Evolutionary conservation across 2,113 vertebrate genomes (phyloP).

Genomic region (Ictalurus furcatus): DNA sequence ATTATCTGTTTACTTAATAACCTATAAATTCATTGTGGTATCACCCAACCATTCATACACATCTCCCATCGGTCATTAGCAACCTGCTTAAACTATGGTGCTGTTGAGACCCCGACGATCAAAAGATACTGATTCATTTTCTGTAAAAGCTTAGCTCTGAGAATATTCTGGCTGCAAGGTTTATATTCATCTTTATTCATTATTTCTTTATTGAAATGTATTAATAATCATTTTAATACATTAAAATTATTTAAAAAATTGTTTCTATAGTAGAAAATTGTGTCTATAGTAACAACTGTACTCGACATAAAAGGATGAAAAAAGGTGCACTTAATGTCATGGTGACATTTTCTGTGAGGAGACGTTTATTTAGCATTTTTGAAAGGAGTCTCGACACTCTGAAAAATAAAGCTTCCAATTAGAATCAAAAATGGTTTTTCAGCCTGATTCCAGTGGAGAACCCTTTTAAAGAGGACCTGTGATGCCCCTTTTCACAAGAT

Average conservation of each 20-base stretch:
- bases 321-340: background rate
- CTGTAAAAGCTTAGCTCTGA: background rate
- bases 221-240: too few relatives aligned
- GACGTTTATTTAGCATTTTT: background rate
- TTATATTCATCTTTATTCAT: too few relatives aligned
- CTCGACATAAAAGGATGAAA: background rate
- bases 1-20: background rate
- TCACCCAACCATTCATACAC: too few relatives aligned
- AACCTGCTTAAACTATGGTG: background rate
- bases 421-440: too few relatives aligned
- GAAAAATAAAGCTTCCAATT: too few relatives aligned
- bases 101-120: background rate
- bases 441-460: too few relatives aligned
- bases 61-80: background rate
- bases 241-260: too few relatives aligned
- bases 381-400: too few relatives aligned
- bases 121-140: background rate
- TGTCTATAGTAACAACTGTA: background rate
- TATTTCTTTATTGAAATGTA: too few relatives aligned
- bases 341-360: background rate
- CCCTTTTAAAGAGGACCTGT: too few relatives aligned
- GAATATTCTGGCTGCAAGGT: background rate
- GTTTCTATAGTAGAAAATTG: background rate
- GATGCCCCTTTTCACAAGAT: too few relatives aligned
- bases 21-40: background rate